Base-by-base conservation (phyloP, 2,113 vertebrate species). In the Tamias sibiricus region DNA sequence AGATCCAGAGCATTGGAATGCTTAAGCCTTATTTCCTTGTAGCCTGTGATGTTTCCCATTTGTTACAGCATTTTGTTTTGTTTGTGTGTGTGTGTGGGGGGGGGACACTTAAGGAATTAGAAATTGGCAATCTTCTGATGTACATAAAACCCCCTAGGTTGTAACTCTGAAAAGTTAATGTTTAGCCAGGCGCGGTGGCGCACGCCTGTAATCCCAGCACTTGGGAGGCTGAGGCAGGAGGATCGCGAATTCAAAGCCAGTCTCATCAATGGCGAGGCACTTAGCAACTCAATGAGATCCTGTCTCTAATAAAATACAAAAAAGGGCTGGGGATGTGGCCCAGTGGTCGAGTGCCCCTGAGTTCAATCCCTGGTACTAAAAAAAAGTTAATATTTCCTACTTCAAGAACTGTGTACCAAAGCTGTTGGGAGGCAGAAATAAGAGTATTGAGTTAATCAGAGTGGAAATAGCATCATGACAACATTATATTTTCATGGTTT, bases 331-430 rank as follows among this genome's bases (percentile, higher is more conserved):
- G n/a, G n/a, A n/a, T n/a, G n/a, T n/a, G n/a, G n/a, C n/a, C n/a
- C n/a, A n/a, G n/a, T n/a, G n/a, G n/a, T n/a, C n/a, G n/a, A n/a
- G n/a, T n/a, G n/a, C n/a, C n/a, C n/a, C n/a, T n/a, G n/a, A n/a
- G n/a, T n/a, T n/a, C n/a, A n/a, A n/a, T n/a, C n/a, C n/a, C n/a
- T n/a, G n/a, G n/a, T n/a, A n/a, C n/a, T n/a, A n/a, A n/a, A n/a
- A n/a, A 32, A 82, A 90, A 91, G 76, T 85, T 79, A 94, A 16
- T 91, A 40, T 91, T 89, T 76, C 90, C 57, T 87, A 19, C 62
- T 77, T 97, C 7, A 91, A 82, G 37, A 90, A 96, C 47, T 85
- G 11, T 79, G 37, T 62, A 47, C 32, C 17, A 89, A 74, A 94
- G 77, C 66, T 87, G 32, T 42, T 89, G 4, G 32, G 71, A 87